A percentile compares a stretch with the other conserved stretches of the same genome.
Conservation (phyloP, 2,888 invertebrate genomes). For the Deroplatys truncata region DNA sequence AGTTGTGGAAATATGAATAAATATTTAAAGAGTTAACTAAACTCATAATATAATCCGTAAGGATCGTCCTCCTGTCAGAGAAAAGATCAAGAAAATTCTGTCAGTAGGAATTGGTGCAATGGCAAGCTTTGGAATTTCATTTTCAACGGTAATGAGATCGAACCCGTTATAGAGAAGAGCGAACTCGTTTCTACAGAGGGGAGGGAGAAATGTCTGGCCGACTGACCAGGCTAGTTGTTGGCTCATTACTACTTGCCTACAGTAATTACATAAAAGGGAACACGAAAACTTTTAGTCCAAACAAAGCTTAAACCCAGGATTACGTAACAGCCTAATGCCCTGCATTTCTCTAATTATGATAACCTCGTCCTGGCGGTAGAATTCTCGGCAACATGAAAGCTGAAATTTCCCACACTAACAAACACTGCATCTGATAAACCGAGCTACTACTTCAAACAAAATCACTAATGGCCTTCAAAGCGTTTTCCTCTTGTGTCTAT, state of each 20-base stretch:
- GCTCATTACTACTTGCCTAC: not conserved
- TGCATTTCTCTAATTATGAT: not conserved
- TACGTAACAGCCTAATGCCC: not conserved
- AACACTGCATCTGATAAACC: too few species aligned
- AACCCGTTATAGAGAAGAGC: not conserved
- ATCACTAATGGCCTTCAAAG: too few species aligned
- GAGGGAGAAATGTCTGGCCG: not conserved
- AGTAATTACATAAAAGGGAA: not conserved
- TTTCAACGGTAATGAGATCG: not conserved
- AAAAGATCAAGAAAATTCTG: not conserved
- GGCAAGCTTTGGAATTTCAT: not conserved
- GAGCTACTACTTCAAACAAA: too few species aligned
- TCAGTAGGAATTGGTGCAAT: not conserved
- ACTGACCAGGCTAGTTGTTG: too few species aligned
- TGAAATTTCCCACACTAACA: too few species aligned
- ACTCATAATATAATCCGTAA: not conserved
- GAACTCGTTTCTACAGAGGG: too few species aligned
- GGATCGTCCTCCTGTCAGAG: not conserved
- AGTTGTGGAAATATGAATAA: too few species aligned
- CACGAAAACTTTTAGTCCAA: not conserved
- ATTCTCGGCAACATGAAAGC: not conserved
- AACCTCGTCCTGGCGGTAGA: not conserved
- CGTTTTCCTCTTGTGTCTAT: too few species aligned
- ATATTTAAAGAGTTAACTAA: too few species aligned
- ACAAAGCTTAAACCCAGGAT: not conserved